A percentile compares a stretch with the other conserved stretches of the same genome.
phyloP scores from a whole-genome alignment of 2,888 invertebrate genomes.

The Macrostomum cliftonense region DNA sequence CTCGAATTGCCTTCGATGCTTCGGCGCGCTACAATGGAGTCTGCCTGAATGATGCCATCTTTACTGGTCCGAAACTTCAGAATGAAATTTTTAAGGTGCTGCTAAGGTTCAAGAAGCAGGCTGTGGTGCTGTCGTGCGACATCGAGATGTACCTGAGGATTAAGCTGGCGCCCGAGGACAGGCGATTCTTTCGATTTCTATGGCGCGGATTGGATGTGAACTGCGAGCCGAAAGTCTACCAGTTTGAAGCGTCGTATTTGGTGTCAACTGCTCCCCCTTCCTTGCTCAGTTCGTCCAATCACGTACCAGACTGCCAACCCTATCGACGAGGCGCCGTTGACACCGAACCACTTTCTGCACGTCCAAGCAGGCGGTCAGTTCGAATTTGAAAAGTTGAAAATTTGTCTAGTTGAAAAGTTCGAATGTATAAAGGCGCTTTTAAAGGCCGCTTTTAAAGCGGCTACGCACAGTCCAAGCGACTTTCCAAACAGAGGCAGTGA shows the following conservation, averaged over 20 bases:
- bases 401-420: too few relatives aligned
- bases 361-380: slow-evolving; percentile 13
- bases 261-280: slow-evolving; percentile 15
- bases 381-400: slow-evolving; percentile 13
- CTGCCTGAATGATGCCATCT: slow-evolving; percentile 12
- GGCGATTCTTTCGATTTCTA: slow-evolving; percentile 6
- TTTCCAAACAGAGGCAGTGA: too few relatives aligned
- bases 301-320: slow-evolving; percentile 10
- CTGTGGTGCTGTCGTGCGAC: slow-evolving; percentile 8
- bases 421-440: too few relatives aligned
- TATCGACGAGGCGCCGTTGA: slow-evolving; percentile 1
- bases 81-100: neutral
- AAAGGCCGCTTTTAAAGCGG: too few relatives aligned
- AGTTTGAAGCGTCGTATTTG: slow-evolving; percentile 15
- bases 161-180: neutral
- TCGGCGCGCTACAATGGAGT: slow-evolving; percentile 9
- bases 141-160: slow-evolving; percentile 11
- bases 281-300: slow-evolving; percentile 15
- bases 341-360: slow-evolving; percentile 15
- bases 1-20: slow-evolving; percentile 15
- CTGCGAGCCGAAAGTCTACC: slow-evolving; percentile 7
- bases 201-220: slow-evolving; percentile 3
- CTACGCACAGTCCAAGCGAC: too few relatives aligned
- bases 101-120: too few relatives aligned
- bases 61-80: slow-evolving; percentile 15